Percentiles rank a stretch among this genome's conserved stretches.
These are phyloP conservation scores for Platichthys flesus DNA, from an alignment of 2,113 vertebrate species.

Conservation along the genomic window DNA sequence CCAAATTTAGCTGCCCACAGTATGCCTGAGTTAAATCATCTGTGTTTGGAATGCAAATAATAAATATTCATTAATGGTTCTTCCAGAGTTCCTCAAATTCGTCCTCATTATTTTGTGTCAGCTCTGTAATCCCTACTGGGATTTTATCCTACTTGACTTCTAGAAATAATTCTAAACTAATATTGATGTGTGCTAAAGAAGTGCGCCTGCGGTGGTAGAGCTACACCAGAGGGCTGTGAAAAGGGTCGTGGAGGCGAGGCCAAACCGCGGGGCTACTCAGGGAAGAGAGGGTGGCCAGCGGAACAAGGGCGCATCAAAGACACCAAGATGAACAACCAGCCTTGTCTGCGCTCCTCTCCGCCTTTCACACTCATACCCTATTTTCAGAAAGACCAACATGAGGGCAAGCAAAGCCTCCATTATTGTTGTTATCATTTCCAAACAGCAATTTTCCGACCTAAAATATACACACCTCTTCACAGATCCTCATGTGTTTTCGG, in stretches of 20 bases:
- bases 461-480: conserved; percentile 44
- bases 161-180: conserved; percentile 83
- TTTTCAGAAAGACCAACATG: conserved; percentile 73
- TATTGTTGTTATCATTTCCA: conserved; percentile 72
- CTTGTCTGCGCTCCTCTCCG: conserved; percentile 44
- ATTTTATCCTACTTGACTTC: conserved; percentile 72
- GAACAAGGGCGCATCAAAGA: conserved; percentile 78
- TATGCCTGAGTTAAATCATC: conserved; percentile 78
- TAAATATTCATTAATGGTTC: conserved; percentile 83
- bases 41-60: conserved; percentile 79
- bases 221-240: conserved; percentile 63
- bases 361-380: conserved; percentile 58
- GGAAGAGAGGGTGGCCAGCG: conserved; percentile 64
- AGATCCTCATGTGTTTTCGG: conserved; percentile 38
- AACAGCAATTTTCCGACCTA: conserved; percentile 53
- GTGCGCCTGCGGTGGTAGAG: conserved; percentile 74
- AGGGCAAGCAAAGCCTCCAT: conserved; percentile 60
- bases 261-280: conserved; percentile 67
- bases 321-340: conserved; percentile 47
- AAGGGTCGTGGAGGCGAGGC: conserved; percentile 67
- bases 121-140: conserved; percentile 71
- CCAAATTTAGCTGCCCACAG: conserved; percentile 78
- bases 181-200: conserved; percentile 84
- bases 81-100: conserved; percentile 70
- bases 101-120: conserved; percentile 77